Base-by-base conservation (phyloP, 2,113 vertebrate species). In the Antennarius striatus region DNA sequence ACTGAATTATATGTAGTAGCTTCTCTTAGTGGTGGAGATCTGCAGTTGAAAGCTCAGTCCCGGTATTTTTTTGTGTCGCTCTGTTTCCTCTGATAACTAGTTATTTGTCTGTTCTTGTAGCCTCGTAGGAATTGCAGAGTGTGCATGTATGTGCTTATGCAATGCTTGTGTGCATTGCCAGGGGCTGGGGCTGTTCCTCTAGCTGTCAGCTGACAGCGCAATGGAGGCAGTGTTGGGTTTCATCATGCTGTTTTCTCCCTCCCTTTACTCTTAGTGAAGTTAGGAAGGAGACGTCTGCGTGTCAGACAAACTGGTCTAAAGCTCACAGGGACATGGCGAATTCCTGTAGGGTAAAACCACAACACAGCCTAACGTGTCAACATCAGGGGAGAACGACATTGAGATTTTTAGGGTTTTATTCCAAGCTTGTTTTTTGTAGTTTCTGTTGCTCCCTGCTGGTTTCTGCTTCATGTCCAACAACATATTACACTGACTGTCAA, bases 181-280 rank as follows among this genome's bases (percentile, higher is more conserved):
- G 2, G 42, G 42, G 11, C 42, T 43, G 42, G 72, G 59, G 85
- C 63, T 48, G 54, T 73, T 81, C 71, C 50, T 66, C 59, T 64
- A 28, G 39, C 57, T 47, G 77, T 86, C 83, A 88, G 85, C 85
- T 81, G 88, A 84, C 71, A 40, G 68, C 69, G 82, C 71, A 73
- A 65, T 29, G 15, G 80, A 51, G 47, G 51, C 15, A 80, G 88
- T 75, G 80, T 86, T 83, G 49, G 78, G 86, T 91, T 93, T 90
- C 91, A 90, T 88, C 86, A 88, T 83, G 79, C 73, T 91, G 87
- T 89, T 91, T 91, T 84, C 28, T 53, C 71, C 50, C 32, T n/a
- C 45, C 75, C 76, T 43, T 64, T 56, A 7, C 64, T 51, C 54
- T 46, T 53, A 79, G 70, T 54, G 28, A 56, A 73, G 64, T 54